Percentiles rank a stretch among this genome's conserved stretches.
These are phyloP conservation scores for Lamprotornis superbus DNA, from an alignment of 2,113 vertebrate species.

Conservation along the genomic window DNA sequence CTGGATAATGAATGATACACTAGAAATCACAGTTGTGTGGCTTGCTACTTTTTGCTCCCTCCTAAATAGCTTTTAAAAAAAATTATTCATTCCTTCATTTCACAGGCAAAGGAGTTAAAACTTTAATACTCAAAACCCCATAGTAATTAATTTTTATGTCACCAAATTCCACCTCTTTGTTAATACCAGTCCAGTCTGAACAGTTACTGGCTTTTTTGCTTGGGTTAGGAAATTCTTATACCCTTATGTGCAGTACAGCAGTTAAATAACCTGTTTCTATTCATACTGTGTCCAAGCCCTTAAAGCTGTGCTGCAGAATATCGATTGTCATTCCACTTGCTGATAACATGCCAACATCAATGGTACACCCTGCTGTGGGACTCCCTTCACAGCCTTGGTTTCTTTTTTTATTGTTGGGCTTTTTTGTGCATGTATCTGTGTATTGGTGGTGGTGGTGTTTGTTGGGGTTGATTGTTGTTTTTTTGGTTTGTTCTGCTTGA, in stretches of 20 bases:
- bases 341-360: not conserved
- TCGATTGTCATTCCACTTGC: not conserved
- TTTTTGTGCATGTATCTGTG: not conserved
- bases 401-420: not conserved
- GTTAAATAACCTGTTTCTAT: not conserved
- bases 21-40: not conserved
- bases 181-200: not conserved
- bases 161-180: not conserved
- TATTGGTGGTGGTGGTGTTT: not conserved
- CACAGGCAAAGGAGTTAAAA: not conserved
- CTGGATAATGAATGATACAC: not conserved
- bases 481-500: not conserved
- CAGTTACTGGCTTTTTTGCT: not conserved
- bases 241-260: not conserved
- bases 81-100: not conserved
- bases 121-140: not conserved
- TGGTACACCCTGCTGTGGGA: not conserved
- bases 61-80: not conserved
- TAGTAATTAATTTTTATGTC: not conserved
- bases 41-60: not conserved
- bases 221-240: not conserved
- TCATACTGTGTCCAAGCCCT: not conserved
- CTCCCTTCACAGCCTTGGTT: not conserved
- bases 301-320: not conserved
- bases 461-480: too few relatives aligned